Conservation (phyloP, 1,140 invertebrate species). For the Microvelia longipes region DNA sequence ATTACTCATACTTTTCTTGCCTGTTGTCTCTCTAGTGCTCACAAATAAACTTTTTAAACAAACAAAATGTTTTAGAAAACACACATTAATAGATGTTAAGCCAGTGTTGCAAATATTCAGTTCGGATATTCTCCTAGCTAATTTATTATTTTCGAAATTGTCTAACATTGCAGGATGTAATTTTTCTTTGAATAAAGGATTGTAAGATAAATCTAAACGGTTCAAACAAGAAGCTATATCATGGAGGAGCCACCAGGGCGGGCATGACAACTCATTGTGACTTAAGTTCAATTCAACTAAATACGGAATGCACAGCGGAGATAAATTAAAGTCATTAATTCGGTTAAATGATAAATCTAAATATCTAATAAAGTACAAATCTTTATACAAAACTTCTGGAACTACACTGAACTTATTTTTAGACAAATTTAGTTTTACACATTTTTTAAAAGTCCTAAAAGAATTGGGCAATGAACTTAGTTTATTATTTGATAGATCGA, state of each 20-base stretch:
- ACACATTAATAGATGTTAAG: neutral
- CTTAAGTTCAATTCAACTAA: neutral
- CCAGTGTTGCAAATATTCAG: neutral
- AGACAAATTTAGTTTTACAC: neutral
- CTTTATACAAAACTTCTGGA: neutral
- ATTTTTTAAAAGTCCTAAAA: neutral
- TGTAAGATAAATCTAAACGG: neutral
- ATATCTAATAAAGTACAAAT: neutral
- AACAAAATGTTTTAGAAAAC: neutral
- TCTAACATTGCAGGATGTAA: neutral
- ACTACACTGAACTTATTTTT: neutral
- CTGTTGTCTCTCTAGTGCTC: neutral
- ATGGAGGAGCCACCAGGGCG: neutral
- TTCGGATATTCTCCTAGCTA: neutral
- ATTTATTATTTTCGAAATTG: neutral
- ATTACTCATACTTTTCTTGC: neutral
- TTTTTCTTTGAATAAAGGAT: neutral
- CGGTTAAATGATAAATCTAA: neutral
- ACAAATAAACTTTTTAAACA: neutral
- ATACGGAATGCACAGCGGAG: neutral
- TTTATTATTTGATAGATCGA: neutral
- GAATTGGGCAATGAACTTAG: neutral
- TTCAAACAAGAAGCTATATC: neutral
- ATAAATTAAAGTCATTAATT: neutral
- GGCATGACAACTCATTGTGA: neutral